Conservation (phyloP, 2,888 invertebrate species). For the Cheilosia pagana region DNA sequence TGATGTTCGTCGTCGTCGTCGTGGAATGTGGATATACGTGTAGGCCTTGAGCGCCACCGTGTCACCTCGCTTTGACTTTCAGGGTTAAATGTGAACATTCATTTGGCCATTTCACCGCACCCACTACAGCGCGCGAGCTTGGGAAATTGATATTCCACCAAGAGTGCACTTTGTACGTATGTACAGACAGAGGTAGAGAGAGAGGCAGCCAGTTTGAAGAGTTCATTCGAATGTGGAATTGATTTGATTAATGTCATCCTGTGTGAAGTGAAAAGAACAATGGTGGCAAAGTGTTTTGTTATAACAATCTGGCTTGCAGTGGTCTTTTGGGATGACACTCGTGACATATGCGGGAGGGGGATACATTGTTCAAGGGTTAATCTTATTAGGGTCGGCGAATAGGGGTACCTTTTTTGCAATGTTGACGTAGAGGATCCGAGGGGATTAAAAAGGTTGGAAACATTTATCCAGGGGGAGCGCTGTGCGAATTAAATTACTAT, state of each 20-base stretch:
- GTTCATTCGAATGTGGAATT: slow-evolving; percentile 52
- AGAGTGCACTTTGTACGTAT: slow-evolving; percentile 19
- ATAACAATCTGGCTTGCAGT: slow-evolving; percentile 6
- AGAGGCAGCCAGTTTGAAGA: slow-evolving; percentile 6
- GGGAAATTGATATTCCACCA: slow-evolving; percentile 26
- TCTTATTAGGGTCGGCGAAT: background rate
- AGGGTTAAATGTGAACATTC: slow-evolving; percentile 58
- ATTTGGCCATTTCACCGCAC: slow-evolving; percentile 36
- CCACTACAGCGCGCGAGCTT: slow-evolving; percentile 4
- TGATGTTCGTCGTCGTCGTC: slow-evolving; percentile 13
- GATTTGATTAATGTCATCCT: slow-evolving; percentile 46
- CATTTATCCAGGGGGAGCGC: no score
- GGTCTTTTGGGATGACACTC: background rate
- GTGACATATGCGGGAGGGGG: background rate
- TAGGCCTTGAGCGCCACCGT: slow-evolving; percentile 25
- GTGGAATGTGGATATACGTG: slow-evolving; percentile 6
- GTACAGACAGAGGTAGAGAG: background rate
- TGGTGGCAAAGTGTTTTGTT: slow-evolving; percentile 29
- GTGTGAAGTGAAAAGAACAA: slow-evolving; percentile 45
- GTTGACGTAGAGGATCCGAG: background rate
- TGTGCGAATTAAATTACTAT: no score
- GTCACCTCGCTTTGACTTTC: slow-evolving; percentile 50
- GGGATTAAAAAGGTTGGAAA: background rate
- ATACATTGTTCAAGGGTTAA: background rate
- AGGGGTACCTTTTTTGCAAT: background rate